Evolutionary conservation across 2,113 vertebrate species (phyloP), one percentile per base, ranked within the genome.

Genomic region (Stictonetta naevosa): DNA sequence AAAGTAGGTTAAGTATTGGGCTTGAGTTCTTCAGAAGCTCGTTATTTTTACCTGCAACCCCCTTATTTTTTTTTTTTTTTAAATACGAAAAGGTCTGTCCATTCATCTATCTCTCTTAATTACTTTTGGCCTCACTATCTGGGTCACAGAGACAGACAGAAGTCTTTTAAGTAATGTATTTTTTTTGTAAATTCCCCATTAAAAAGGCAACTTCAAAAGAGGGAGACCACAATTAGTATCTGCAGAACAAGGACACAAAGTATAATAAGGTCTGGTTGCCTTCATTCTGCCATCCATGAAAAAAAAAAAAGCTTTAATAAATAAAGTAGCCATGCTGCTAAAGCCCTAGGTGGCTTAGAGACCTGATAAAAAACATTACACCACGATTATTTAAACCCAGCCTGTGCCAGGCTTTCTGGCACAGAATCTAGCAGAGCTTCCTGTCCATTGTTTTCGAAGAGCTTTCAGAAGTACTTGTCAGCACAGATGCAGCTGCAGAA

Each of bases 371-470:
- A 8, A 83, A 36, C 5, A 2, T 56, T 71, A 91, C 33, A 25
- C n/a, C 6, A 6, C 25, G 26, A 89, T 78, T 92, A 95, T 86
- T 92, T 93, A 91, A 95, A 92, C 81, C 48, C 86, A 89, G 58
- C 16, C 69, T 67, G 20, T 33, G 56, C 23, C 62, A 72, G 36
- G 53, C n/a, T 59, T 96, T 69, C 46, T 74, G 64, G 26, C 46
- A 71, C 28, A 44, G 55, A 80, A 83, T 34, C 59, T 10, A 72
- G 29, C 50, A 69, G 56, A 77, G 34, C 50, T 53, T 86, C 91
- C 64, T 91, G 53, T 72, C 33, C 34, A 40, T 0, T 76, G 74
- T 69, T 84, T 93, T 82, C 77, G 72, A 60, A 77, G 66, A 55
- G 50, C 73, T 86, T 88, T 60, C 5, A 0, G 19, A 50, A 80